These are phyloP conservation scores for Chelon auratus DNA, from an alignment of 2,797 vertebrate genomes.

Conservation along the genomic window DNA sequence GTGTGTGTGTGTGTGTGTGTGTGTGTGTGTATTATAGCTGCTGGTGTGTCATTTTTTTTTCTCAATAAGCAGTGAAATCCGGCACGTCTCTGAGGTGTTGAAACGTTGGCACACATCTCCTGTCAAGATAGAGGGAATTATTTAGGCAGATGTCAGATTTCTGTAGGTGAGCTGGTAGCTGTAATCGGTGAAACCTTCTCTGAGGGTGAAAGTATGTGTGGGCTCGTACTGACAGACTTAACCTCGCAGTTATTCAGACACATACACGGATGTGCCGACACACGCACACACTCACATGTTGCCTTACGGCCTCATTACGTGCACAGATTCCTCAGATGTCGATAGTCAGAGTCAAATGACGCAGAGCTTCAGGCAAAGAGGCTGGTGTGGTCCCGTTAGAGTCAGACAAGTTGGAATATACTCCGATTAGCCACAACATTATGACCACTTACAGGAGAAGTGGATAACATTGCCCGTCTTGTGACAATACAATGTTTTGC, in stretches of 20 bases:
- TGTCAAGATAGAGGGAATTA: conserved; percentile 5
- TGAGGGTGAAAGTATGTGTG: conserved; percentile 14
- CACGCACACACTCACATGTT: background rate
- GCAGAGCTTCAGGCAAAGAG: background rate
- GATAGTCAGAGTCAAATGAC: conserved; percentile 9
- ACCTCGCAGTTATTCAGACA: background rate
- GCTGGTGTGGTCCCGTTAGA: background rate
- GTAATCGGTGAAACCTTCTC: conserved; percentile 27
- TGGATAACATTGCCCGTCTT: too few relatives aligned
- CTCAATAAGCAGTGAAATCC: conserved; percentile 15
- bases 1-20: too few relatives aligned
- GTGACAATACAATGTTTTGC: background rate
- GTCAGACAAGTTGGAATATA: background rate
- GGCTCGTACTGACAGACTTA: background rate
- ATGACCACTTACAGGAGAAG: too few relatives aligned
- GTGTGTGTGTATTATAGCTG: background rate
- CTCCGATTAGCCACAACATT: too few relatives aligned
- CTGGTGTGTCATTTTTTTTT: background rate
- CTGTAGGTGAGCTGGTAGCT: conserved; percentile 25
- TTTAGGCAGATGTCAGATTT: conserved; percentile 15
- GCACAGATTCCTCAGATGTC: conserved; percentile 19
- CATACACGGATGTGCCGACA: background rate
- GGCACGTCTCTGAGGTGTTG: background rate
- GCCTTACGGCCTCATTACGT: background rate
- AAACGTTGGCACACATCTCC: conserved; percentile 6